Conservation (phyloP, 2,797 vertebrate species). For the Peromyscus melanophrys region DNA sequence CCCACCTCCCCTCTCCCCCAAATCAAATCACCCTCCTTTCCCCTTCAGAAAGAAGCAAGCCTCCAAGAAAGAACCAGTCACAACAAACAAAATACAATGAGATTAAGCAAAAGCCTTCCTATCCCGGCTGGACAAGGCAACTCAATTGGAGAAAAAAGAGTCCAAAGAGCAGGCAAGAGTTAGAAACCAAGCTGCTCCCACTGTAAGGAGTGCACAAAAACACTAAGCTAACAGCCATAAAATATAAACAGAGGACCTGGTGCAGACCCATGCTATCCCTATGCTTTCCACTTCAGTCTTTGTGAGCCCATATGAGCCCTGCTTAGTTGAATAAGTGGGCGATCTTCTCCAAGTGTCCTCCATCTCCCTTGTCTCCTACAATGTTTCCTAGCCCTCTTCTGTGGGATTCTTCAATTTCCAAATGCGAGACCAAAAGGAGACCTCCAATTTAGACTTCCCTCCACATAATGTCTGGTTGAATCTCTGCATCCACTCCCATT, state of each 20-base stretch:
- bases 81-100: neutral
- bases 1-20: fast-evolving
- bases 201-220: neutral
- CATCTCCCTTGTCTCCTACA: neutral
- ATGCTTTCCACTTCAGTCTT: neutral
- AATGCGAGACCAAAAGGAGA: too few species aligned
- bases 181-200: neutral
- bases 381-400: neutral
- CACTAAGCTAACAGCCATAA: neutral
- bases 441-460: neutral
- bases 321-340: neutral
- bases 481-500: neutral
- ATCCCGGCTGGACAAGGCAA: neutral
- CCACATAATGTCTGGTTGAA: neutral
- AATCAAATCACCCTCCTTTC: neutral
- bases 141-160: neutral
- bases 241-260: neutral
- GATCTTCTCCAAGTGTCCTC: neutral
- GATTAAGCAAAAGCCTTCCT: neutral
- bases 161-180: neutral
- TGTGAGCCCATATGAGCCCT: neutral
- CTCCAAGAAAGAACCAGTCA: neutral
- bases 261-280: neutral
- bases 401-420: fast-evolving
- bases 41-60: neutral